Conservation (phyloP, 2,888 invertebrate species). For the Mythimna albipuncta region DNA sequence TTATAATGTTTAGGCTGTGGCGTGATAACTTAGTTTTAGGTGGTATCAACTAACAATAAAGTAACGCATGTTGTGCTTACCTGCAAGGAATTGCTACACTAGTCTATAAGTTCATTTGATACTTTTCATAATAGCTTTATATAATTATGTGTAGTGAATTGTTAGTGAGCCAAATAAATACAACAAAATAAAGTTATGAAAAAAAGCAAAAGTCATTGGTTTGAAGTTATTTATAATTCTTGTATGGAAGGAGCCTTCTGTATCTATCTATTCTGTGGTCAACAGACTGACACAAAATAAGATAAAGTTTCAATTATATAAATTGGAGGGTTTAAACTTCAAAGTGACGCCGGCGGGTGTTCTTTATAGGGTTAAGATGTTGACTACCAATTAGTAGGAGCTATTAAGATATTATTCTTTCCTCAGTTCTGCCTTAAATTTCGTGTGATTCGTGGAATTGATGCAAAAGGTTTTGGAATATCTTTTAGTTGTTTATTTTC, state of each 20-base stretch:
- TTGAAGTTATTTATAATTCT: too few relatives aligned
- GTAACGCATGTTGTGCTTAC: too few relatives aligned
- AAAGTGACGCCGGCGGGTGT: slow-evolving; percentile 76
- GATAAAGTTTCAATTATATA: slow-evolving; percentile 81
- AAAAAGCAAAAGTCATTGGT: too few relatives aligned
- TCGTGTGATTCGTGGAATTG: slow-evolving; percentile 17
- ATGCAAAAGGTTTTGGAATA: not conserved
- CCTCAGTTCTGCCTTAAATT: slow-evolving; percentile 29
- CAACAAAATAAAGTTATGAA: too few relatives aligned
- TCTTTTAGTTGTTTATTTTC: not conserved
- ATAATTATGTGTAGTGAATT: too few relatives aligned
- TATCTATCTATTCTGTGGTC: not conserved
- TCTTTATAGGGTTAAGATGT: slow-evolving; percentile 70
- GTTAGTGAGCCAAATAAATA: too few relatives aligned
- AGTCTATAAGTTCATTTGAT: too few relatives aligned
- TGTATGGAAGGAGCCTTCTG: not conserved
- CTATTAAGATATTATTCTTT: slow-evolving; percentile 66
- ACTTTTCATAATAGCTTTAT: too few relatives aligned
- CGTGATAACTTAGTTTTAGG: too few relatives aligned
- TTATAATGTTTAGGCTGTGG: too few relatives aligned
- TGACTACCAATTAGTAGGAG: slow-evolving; percentile 70
- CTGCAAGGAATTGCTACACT: too few relatives aligned
- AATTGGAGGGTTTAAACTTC: slow-evolving; percentile 80
- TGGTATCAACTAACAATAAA: too few relatives aligned
- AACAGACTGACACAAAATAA: slow-evolving; percentile 69